Evolutionary conservation across 64 coral and sea anemone genomes (phyloP), one percentile per base, ranked within the genome.

Genomic region (Porites australiensis): DNA sequence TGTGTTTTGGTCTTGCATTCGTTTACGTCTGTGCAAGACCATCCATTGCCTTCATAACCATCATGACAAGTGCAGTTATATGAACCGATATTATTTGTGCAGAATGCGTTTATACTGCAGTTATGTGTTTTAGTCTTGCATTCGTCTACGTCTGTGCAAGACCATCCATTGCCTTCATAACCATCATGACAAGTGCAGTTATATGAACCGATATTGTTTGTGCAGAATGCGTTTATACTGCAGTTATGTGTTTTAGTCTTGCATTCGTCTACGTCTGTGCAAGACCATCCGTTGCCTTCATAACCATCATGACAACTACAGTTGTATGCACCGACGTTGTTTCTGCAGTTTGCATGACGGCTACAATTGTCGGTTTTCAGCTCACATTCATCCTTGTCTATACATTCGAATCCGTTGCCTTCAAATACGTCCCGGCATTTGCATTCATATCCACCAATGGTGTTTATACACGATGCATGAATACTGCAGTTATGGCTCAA

Each of bases 191-290:
- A 68, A 59, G 2, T 64, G 1, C 27, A 37, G 27, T 37, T 37
- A 37, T 37, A 37, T 37, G 27, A 37, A 37, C 27, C 27, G 27
- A 37, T 37, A 37, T 37, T 37, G 1, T 37, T 37, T 37, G 27
- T 37, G 47, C 91, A 93, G 13, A 6, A 13, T 9, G 91, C 83
- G 14, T 79, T 14, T 2, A 70, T 44, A 48, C 58, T 77, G 58
- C 91, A 93, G 27, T 54, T 77, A 19, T 60, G 20, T 6, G 5
- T 52, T 19, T 64, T 55, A 57, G 63, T 66, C 10, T 71, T 65
- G 23, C 91, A 93, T 14, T 93, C 91, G 45, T 93, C 49, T 15
- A 87, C 14, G 59, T 93, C 91, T 21, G 10, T 44, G 15, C 83
- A 87, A 10, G 54, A 75, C 74, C 13, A 8, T 69, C 91, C 91